Evolutionary conservation across 1,140 invertebrate genomes (phyloP).

Genomic region (Drosophila miranda): DNA sequence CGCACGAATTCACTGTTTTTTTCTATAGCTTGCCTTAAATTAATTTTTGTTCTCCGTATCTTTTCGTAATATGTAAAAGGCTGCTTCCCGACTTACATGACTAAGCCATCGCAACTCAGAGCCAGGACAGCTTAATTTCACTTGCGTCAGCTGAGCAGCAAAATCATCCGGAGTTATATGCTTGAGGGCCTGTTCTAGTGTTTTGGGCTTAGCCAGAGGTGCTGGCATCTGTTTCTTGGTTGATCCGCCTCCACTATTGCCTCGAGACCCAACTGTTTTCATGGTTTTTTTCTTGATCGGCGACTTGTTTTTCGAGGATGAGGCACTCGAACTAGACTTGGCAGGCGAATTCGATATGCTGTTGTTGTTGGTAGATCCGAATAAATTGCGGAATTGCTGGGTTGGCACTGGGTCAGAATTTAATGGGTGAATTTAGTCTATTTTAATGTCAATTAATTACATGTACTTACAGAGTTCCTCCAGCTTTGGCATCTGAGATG

Average conservation of each 20-base stretch:
- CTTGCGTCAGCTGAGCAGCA: conserved; percentile 58
- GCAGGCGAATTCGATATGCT: conserved; percentile 82
- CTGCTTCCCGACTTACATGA: conserved; percentile 41
- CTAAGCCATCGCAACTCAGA: conserved; percentile 73
- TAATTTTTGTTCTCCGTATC: background rate
- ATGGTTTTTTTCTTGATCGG: conserved; percentile 42
- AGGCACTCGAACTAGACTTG: conserved; percentile 65
- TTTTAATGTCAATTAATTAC: conserved; percentile 4
- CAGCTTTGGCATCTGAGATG: conserved; percentile 85
- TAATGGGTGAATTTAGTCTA: background rate
- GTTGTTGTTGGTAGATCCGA: conserved; percentile 61
- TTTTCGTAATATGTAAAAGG: background rate
- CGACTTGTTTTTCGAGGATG: conserved; percentile 82
- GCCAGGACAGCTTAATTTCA: conserved; percentile 64
- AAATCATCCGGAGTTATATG: conserved; percentile 67
- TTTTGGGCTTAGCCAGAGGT: conserved; percentile 84
- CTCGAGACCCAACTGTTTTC: conserved; percentile 13
- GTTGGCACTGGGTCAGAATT: conserved; percentile 51
- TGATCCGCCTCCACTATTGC: background rate
- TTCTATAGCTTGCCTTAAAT: no score
- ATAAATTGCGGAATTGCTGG: conserved; percentile 63
- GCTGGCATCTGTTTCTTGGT: conserved; percentile 8
- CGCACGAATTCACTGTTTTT: no score
- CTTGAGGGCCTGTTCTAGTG: conserved; percentile 86
- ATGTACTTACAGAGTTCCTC: conserved; percentile 86